These are phyloP conservation scores for Buphagus erythrorhynchus DNA, from an alignment of 2,797 vertebrate species.

Conservation along the genomic window DNA sequence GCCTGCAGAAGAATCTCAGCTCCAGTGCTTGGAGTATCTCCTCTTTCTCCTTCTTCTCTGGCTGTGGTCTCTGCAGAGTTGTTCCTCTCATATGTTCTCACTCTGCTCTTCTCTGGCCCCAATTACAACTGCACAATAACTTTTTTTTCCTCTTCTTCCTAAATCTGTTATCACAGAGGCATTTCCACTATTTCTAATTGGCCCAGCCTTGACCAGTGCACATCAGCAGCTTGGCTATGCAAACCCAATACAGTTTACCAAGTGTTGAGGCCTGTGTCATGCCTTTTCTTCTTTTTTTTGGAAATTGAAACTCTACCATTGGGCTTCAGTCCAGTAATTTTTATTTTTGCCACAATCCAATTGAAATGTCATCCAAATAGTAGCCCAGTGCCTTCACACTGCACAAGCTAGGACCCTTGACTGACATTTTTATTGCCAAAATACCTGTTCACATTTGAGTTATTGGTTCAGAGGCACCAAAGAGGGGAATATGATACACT, in stretches of 20 bases:
- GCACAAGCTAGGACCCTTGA: background rate
- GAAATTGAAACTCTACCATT: background rate
- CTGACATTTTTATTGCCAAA: background rate
- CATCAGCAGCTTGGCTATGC: background rate
- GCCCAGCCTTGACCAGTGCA: background rate
- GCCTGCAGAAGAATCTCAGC: background rate
- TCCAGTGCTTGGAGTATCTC: background rate
- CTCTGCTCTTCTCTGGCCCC: rapidly evolving
- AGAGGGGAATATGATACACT: background rate
- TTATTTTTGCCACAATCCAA: background rate
- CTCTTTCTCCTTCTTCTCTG: background rate
- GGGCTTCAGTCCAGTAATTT: background rate
- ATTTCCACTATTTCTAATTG: background rate
- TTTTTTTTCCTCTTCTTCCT: background rate
- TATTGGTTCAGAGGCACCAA: background rate
- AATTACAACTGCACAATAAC: background rate
- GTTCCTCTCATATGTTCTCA: background rate
- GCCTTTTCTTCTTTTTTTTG: background rate
- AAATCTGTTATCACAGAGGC: background rate
- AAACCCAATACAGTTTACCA: background rate
- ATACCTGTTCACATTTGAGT: background rate
- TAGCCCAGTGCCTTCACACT: background rate
- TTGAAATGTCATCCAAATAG: background rate
- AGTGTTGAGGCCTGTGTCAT: background rate
- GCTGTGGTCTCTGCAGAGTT: background rate